Conservation (phyloP, 2,888 invertebrate genomes). For the Tinea pellionella region DNA sequence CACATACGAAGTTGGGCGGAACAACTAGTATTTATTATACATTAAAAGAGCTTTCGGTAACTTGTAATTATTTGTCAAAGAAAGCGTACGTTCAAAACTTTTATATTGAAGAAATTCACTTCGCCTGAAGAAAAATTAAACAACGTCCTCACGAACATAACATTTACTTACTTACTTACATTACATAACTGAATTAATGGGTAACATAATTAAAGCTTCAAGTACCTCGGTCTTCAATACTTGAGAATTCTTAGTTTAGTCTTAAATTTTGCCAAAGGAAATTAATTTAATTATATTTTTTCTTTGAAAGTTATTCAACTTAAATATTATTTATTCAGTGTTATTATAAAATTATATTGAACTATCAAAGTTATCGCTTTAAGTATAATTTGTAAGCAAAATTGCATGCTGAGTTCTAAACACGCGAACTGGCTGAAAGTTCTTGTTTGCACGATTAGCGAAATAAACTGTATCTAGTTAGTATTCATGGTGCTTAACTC, state of each 20-base stretch:
- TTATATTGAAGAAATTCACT: not conserved
- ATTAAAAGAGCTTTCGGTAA: not conserved
- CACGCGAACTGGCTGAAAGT: constrained; percentile 28
- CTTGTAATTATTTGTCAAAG: not conserved
- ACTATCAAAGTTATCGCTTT: not conserved
- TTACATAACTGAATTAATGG: not conserved
- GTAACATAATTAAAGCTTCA: not conserved
- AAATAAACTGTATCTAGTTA: constrained; percentile 63
- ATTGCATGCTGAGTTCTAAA: not conserved
- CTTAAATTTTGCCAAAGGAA: not conserved
- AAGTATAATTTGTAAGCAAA: not conserved
- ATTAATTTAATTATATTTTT: not conserved
- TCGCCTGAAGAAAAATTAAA: not conserved
- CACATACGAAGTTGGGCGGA: too few species aligned
- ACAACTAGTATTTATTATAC: too few species aligned
- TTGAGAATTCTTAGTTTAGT: not conserved
- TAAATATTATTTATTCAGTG: too few species aligned
- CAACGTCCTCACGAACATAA: not conserved
- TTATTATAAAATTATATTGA: too few species aligned
- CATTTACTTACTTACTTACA: too few species aligned
- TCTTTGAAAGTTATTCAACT: too few species aligned
- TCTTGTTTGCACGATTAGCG: constrained; percentile 65
- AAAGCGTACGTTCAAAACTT: not conserved
- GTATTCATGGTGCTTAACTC: constrained; percentile 59
- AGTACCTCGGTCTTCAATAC: not conserved